A percentile compares a stretch with the other conserved stretches of the same genome.
Evolutionary conservation across 2,797 vertebrate genomes (phyloP).

Genomic region (Anomalospiza imberbis): DNA sequence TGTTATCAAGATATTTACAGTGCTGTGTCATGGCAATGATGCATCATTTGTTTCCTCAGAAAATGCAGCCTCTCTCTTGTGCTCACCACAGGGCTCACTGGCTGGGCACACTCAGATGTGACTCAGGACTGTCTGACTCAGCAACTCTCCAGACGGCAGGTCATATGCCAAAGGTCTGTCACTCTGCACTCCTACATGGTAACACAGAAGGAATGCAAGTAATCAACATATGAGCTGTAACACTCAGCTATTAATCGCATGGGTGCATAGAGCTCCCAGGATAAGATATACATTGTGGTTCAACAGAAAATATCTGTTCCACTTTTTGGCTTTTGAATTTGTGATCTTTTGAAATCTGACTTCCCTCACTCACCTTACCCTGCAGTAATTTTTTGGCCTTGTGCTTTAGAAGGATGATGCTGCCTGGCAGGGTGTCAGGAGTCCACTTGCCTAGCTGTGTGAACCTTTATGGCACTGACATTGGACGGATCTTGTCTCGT

Average conservation of each 20-base stretch:
- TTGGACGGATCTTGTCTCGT: background rate
- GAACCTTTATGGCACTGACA: background rate
- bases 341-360: background rate
- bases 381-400: background rate
- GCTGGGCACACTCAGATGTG: background rate
- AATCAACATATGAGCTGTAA: background rate
- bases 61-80: background rate
- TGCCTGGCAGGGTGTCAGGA: background rate
- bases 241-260: background rate
- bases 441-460: rapidly evolving
- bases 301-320: background rate
- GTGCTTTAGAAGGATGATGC: background rate
- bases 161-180: background rate
- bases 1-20: background rate
- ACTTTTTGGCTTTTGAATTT: background rate
- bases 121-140: background rate
- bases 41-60: background rate
- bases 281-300: rapidly evolving
- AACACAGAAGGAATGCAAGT: background rate
- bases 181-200: background rate
- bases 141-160: background rate
- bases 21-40: background rate
- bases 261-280: background rate
- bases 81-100: background rate
- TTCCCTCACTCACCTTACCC: background rate